Conservation (phyloP, 53 echinoderm and acorn worm genomes). For the Crossaster papposus region DNA sequence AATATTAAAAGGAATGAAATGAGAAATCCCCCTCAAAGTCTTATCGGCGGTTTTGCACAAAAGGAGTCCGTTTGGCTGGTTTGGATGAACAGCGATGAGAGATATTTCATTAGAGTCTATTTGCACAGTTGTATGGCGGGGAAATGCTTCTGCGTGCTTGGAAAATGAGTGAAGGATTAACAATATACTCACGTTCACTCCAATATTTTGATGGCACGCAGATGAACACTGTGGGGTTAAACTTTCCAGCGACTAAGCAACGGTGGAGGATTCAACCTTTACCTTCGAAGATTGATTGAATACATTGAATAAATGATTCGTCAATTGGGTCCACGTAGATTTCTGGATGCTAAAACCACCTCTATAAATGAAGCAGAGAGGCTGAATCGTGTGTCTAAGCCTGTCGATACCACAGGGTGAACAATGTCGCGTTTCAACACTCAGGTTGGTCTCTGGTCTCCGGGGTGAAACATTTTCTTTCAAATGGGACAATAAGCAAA, state of each 20-base stretch:
- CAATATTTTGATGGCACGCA: neutral
- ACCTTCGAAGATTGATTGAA: neutral
- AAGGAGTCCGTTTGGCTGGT: slow-evolving; percentile 45
- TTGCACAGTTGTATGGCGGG: slow-evolving; percentile 24
- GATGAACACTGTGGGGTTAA: neutral
- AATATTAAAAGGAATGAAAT: neutral
- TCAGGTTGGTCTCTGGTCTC: neutral
- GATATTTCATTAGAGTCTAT: slow-evolving; percentile 48
- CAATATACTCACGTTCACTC: neutral
- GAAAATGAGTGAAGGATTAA: neutral
- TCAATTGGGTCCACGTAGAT: neutral
- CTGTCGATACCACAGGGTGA: neutral
- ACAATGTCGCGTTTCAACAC: neutral
- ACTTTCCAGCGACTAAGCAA: neutral
- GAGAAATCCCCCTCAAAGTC: neutral
- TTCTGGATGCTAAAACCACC: neutral
- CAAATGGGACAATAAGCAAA: neutral
- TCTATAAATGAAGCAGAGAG: neutral
- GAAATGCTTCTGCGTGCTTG: neutral
- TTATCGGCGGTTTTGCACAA: neutral
- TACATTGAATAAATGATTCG: neutral
- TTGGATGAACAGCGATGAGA: slow-evolving; percentile 14
- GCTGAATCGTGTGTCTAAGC: neutral
- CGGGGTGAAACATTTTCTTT: neutral
- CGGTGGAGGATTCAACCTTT: neutral